Evolutionary conservation across 2,888 invertebrate species (phyloP), one percentile per base, ranked within the genome.

Genomic region (Drosophila borborema): DNA sequence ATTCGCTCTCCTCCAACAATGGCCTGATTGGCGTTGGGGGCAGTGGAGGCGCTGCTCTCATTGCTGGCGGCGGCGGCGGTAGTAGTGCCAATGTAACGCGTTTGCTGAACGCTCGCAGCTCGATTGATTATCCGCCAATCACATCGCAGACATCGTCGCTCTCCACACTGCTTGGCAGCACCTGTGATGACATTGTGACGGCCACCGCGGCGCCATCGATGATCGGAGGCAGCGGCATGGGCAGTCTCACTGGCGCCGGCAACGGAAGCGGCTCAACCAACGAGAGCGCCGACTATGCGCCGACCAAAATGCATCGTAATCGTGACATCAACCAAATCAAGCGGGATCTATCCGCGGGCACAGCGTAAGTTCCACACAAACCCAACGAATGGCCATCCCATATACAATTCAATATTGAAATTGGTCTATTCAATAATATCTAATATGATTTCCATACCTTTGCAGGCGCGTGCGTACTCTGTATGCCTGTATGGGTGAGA

Each of bases 401-500:
- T 40, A 6, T 38, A 0, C 38, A 14, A 16, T 40, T 3, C 40
- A 4, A 16, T 40, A 36, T 36, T 4, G 36, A 23, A 36, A 12
- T 3, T 3, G 38, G 3, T 12, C 38, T 38, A 14, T 38, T 14
- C 40, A 14, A 6, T 16, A 20, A 14, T 48, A 36, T 23, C 53
- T 8, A 9, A 54, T 40, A 55, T 40, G 14, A 20, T 20, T 9
- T 23, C 9, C 38, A 23, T 41, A 3, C 18, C 0, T 1, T 67
- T 62, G 0, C 93, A 96, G 97, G 93, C 95, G 97, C 92, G 99
- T 99, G 74, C 95, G 98, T 91, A 99, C 99, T 61, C 94, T 99
- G 82, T 99, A 99, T 94, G 97, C 98, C 60, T 99, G 99, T 93
- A 95, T 98, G 82, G 99, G 98, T 64, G 99, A 99, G 94, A 98